Evolutionary conservation across 1,140 invertebrate species (phyloP), one percentile per base, ranked within the genome.

Genomic region (Teleogryllus occipitalis): DNA sequence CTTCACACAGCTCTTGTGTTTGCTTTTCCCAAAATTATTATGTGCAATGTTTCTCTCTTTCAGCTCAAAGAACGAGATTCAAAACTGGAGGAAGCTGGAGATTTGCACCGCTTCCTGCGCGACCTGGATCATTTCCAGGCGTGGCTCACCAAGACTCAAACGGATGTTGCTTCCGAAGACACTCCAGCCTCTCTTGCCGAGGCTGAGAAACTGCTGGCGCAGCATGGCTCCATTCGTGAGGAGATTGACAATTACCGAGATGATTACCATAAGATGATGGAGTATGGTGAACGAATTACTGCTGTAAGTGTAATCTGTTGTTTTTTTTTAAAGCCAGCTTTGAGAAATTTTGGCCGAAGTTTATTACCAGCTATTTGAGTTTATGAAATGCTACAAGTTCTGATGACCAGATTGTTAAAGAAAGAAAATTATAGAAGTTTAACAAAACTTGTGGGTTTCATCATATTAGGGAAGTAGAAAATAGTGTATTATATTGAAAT

Each of bases 51-150:
- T 81, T 82, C 79, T 77, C 27, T 39, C 1, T 54, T 84, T 78
- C 83, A 93, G 91, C 89, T 98, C 80, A 98, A 98, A 88, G 97
- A 98, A 82, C 93, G 98, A 78, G 98, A 99, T 87, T 93, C 97
- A 0, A 99, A 99, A 86, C 87, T 99, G 84, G 98, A 99, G 87
- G 98, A 99, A 87, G 98, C 98, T 74, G 98, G 98, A 81, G 98
- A 99, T 85, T 88, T 99, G 79, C 98, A 99, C 85, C 92, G 97
- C 78, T 99, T 99, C 93, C 89, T 99, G 81, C 94, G 97, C 74
- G 98, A 99, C 86, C 90, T 99, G 81, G 98, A 99, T 87, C 98
- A 99, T 88, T 99, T 99, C 96, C 97, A 99, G 87, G 91, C 96
- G 0, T 99, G 98, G 98, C 89, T 99, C 80, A 97, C 97, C 75